Percentiles rank a stretch among this genome's conserved stretches.
phyloP scores from a whole-genome alignment of 2,113 vertebrate genomes.

The Desmodus rotundus region DNA sequence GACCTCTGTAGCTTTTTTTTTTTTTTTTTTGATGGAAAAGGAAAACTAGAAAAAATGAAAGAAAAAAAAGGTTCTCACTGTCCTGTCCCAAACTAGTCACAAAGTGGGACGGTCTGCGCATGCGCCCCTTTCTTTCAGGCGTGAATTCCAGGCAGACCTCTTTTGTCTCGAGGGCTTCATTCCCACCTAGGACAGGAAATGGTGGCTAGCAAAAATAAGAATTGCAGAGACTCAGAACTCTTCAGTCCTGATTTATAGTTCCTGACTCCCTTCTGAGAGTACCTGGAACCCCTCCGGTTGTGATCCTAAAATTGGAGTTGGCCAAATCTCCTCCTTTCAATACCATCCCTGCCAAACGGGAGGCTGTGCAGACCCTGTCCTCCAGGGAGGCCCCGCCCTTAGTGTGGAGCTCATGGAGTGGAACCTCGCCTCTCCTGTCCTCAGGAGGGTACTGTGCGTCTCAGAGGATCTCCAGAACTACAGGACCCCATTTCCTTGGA shows the following conservation, averaged over 20 bases:
- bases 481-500: neutral
- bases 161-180: neutral
- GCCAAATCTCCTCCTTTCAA: neutral
- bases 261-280: neutral
- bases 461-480: neutral
- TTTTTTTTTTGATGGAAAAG: too few species aligned
- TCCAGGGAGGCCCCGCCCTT: neutral
- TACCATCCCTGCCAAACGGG: neutral
- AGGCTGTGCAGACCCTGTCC: neutral
- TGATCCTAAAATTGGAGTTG: neutral
- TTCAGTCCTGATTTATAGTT: neutral
- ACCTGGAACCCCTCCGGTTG: neutral
- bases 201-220: neutral
- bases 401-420: neutral
- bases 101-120: neutral
- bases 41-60: too few species aligned
- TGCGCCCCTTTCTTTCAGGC: neutral
- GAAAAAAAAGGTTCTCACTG: neutral
- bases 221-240: neutral
- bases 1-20: too few species aligned
- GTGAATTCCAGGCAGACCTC: neutral
- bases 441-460: neutral
- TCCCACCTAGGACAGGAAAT: neutral
- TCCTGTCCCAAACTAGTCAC: neutral
- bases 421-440: neutral